These are phyloP conservation scores for Agrotis exclamationis DNA, from an alignment of 2,888 invertebrate genomes.

Conservation along the genomic window DNA sequence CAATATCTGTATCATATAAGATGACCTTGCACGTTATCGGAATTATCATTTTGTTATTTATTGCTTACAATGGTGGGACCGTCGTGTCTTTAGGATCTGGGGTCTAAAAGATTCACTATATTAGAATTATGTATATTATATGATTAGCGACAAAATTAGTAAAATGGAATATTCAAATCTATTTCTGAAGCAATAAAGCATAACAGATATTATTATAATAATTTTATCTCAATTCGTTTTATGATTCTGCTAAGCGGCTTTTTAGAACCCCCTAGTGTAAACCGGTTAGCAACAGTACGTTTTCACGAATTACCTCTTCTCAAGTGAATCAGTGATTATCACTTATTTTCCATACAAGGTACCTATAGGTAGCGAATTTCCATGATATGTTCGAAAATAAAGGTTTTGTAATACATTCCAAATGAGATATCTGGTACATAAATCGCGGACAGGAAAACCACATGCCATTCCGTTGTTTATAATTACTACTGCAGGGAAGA, in stretches of 20 bases:
- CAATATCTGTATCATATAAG: constrained; percentile 45
- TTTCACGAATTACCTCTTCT: constrained; percentile 18
- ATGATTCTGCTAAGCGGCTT: too few relatives aligned
- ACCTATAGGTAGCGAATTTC: background rate
- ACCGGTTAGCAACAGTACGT: constrained; percentile 19
- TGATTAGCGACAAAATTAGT: too few relatives aligned
- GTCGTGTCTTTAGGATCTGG: constrained; percentile 24
- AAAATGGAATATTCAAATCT: too few relatives aligned
- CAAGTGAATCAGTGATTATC: background rate
- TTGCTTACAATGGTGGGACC: constrained; percentile 7
- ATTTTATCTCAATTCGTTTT: too few relatives aligned
- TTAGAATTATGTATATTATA: too few relatives aligned
- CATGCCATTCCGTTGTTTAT: background rate
- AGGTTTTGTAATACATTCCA: background rate
- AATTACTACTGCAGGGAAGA: background rate
- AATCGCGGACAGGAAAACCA: constrained; percentile 47
- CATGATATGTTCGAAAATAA: background rate
- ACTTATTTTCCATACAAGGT: background rate
- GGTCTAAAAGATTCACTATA: too few relatives aligned
- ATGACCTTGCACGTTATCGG: constrained; percentile 31
- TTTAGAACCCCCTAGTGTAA: background rate
- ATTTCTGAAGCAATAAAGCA: too few relatives aligned
- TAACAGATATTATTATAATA: too few relatives aligned
- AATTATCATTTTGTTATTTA: constrained; percentile 39
- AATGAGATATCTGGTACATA: background rate